phyloP scores from a whole-genome alignment of 2,888 invertebrate genomes.

The Catotricha subobsoleta region DNA sequence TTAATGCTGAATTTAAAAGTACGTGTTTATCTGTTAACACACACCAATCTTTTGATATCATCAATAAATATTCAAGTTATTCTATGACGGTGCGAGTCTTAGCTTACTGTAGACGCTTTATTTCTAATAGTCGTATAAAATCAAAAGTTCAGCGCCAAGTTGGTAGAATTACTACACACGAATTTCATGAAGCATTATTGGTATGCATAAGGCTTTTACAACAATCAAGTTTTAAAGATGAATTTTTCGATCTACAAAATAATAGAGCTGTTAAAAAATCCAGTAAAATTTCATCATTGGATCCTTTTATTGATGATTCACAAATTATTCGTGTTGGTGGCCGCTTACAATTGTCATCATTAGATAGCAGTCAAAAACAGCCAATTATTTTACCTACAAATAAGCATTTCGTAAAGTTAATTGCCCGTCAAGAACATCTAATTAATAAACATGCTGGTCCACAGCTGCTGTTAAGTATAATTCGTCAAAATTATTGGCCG shows the following conservation, averaged over 20 bases:
- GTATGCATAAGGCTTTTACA: not conserved
- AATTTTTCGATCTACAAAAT: no score
- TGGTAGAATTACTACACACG: not conserved
- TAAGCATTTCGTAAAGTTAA: not conserved
- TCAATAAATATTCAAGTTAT: not conserved
- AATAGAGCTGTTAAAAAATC: no score
- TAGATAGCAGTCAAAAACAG: not conserved
- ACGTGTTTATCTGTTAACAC: not conserved
- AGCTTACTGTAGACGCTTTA: not conserved
- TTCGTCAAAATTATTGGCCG: not conserved
- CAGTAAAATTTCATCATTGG: conserved; percentile 1
- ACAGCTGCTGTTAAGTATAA: not conserved
- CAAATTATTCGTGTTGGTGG: not conserved
- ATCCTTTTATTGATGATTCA: not conserved
- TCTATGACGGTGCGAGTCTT: not conserved
- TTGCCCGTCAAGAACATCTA: not conserved
- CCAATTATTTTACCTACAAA: not conserved
- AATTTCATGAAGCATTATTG: not conserved
- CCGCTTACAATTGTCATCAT: not conserved
- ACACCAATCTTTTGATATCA: not conserved
- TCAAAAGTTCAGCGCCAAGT: not conserved
- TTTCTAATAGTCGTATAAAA: not conserved
- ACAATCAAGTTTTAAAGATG: not conserved
- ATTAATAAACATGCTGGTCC: not conserved
- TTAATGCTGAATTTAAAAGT: not conserved